phyloP scores from a whole-genome alignment of 1,140 invertebrate species.

The Anadara kagoshimensis region DNA sequence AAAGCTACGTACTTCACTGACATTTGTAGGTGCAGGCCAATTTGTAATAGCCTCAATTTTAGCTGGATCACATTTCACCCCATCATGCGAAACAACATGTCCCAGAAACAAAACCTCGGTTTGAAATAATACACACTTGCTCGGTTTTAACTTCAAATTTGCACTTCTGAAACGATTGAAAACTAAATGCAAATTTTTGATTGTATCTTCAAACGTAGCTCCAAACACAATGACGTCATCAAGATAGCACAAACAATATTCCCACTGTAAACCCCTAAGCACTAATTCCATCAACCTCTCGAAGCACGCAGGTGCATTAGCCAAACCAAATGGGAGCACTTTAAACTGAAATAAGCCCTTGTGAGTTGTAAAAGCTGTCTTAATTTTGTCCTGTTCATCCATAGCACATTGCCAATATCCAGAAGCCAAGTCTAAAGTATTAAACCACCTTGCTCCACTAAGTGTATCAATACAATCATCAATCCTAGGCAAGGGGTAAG shows the following conservation, averaged over 20 bases:
- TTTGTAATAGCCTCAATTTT: slow-evolving; percentile 25
- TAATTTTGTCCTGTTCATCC: slow-evolving; percentile 20
- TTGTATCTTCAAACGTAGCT: slow-evolving; percentile 37
- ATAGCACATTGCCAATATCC: slow-evolving; percentile 37
- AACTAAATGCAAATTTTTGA: slow-evolving; percentile 27
- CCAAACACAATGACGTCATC: slow-evolving; percentile 46
- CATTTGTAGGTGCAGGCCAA: slow-evolving; percentile 32
- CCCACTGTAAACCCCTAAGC: slow-evolving; percentile 27
- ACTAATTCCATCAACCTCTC: slow-evolving; percentile 10
- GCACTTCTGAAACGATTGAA: slow-evolving; percentile 25
- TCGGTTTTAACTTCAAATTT: slow-evolving; percentile 39
- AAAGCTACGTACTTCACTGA: slow-evolving; percentile 32
- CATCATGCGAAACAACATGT: slow-evolving; percentile 18
- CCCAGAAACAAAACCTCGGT: slow-evolving; percentile 23
- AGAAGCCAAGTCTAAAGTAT: slow-evolving; percentile 18
- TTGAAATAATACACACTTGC: slow-evolving; percentile 37
- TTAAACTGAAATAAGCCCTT: slow-evolving; percentile 35
- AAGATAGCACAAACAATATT: slow-evolving; percentile 27
- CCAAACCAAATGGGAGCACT: slow-evolving; percentile 16
- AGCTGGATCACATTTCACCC: slow-evolving; percentile 9
- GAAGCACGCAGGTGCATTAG: slow-evolving; percentile 1
- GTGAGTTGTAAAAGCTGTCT: slow-evolving; percentile 7
- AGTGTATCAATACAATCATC: slow-evolving; percentile 31
- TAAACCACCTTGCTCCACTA: slow-evolving; percentile 23
- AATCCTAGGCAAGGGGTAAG: slow-evolving; percentile 33